Conservation (phyloP, 2,888 invertebrate genomes). For the Melangyna quadrimaculata region DNA sequence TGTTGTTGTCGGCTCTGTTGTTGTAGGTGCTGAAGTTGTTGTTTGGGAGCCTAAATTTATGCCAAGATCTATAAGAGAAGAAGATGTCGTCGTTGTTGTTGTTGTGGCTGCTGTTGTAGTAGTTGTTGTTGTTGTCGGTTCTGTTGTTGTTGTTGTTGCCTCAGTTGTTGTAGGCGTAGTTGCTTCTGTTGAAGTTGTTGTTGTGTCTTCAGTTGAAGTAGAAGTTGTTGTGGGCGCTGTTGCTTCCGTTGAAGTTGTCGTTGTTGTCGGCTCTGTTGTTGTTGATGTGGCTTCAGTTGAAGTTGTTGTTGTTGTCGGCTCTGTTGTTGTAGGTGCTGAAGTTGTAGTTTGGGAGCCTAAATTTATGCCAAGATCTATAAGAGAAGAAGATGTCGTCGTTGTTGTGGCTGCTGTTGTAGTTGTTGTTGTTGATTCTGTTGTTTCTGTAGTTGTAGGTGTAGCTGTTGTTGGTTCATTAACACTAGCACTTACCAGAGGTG, state of each 20-base stretch:
- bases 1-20: neutral
- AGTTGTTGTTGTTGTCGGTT: neutral
- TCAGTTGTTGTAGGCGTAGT: neutral
- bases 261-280: neutral
- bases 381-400: no score
- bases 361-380: no score
- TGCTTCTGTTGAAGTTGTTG: neutral
- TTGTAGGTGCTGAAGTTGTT: neutral
- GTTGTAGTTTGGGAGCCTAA: no score
- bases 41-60: neutral
- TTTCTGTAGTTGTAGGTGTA: no score
- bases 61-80: no score
- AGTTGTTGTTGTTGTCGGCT: neutral
- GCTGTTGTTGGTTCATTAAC: no score
- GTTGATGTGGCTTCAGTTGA: neutral
- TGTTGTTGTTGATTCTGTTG: no score
- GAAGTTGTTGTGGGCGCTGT: neutral
- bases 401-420: no score
- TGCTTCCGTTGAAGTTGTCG: neutral
- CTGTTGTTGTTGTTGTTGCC: neutral
- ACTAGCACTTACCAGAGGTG: no score
- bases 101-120: neutral
- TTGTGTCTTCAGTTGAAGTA: neutral
- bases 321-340: neutral
- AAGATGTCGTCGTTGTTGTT: neutral